Conservation (phyloP, 1,140 invertebrate genomes). For the Rhynchophorus ferrugineus region DNA sequence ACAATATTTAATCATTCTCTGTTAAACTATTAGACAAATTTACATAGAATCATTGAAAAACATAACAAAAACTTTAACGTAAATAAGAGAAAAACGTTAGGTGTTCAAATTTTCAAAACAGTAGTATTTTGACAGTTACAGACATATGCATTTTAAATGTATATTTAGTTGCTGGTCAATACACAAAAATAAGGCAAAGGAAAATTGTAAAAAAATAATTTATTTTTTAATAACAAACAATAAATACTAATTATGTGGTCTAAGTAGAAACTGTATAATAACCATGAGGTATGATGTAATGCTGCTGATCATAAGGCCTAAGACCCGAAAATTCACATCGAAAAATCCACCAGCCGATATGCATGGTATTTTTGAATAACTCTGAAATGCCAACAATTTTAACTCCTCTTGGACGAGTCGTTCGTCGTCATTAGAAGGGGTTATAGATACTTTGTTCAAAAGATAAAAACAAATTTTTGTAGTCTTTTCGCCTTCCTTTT, state of each 20-base stretch:
- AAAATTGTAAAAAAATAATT: too few relatives aligned
- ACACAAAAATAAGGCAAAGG: too few relatives aligned
- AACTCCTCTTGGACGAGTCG: conserved; percentile 15
- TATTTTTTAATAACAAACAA: too few relatives aligned
- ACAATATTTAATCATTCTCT: too few relatives aligned
- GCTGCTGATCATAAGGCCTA: conserved; percentile 18
- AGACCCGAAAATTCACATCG: conserved; percentile 15
- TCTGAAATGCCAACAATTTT: conserved; percentile 11
- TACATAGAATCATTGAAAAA: too few relatives aligned
- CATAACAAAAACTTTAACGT: too few relatives aligned
- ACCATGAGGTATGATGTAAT: conserved; percentile 20
- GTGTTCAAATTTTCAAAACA: too few relatives aligned
- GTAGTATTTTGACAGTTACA: too few relatives aligned
- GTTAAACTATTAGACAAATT: too few relatives aligned
- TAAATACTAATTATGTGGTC: conserved; percentile 1
- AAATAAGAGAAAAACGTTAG: too few relatives aligned
- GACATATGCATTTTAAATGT: too few relatives aligned
- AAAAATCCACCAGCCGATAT: conserved; percentile 20
- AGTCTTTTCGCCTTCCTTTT: conserved; percentile 19
- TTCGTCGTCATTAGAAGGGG: conserved; percentile 12
- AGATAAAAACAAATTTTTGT: conserved; percentile 16
- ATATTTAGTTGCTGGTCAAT: too few relatives aligned
- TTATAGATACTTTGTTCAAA: conserved; percentile 13
- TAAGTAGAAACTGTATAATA: conserved; percentile 18
- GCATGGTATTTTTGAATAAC: conserved; percentile 14